phyloP scores from a whole-genome alignment of 1,140 invertebrate species.

The Anastrepha ludens region DNA sequence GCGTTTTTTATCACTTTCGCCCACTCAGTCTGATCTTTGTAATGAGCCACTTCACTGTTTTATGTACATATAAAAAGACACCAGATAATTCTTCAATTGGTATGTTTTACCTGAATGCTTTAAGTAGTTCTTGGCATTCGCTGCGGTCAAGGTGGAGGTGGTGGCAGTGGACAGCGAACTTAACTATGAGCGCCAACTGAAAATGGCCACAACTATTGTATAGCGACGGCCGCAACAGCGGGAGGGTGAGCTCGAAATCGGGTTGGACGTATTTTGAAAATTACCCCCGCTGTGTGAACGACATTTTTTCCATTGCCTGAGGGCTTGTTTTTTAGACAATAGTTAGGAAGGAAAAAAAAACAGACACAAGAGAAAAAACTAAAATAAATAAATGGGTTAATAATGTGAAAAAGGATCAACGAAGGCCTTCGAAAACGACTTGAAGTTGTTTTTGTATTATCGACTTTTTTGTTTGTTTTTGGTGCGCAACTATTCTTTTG shows the following conservation, averaged over 20 bases:
- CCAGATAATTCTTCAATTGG: slow-evolving; percentile 55
- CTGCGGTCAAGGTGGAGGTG: slow-evolving; percentile 10
- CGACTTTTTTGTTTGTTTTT: neutral
- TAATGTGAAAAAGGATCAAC: slow-evolving; percentile 48
- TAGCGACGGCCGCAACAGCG: slow-evolving; percentile 58
- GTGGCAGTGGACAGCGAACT: slow-evolving; percentile 67
- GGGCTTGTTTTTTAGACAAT: neutral
- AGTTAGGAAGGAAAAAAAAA: neutral
- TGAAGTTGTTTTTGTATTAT: slow-evolving; percentile 54
- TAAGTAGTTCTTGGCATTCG: neutral
- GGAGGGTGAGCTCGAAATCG: slow-evolving; percentile 62
- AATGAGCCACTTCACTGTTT: neutral
- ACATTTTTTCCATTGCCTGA: slow-evolving; percentile 66
- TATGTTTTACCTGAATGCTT: no score
- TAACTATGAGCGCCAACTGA: slow-evolving; percentile 13
- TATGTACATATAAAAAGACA: slow-evolving; percentile 44
- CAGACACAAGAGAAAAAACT: neutral
- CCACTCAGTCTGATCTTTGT: no score
- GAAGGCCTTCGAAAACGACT: slow-evolving; percentile 45
- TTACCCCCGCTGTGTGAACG: slow-evolving; percentile 71
- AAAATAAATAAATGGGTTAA: slow-evolving; percentile 47
- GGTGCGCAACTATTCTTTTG: neutral
- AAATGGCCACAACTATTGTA: slow-evolving; percentile 7
- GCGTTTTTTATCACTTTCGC: no score
- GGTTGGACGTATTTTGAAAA: slow-evolving; percentile 59